A percentile compares a stretch with the other conserved stretches of the same genome.
Conservation (phyloP, 2,797 vertebrate species). For the Hippoglossus hippoglossus region DNA sequence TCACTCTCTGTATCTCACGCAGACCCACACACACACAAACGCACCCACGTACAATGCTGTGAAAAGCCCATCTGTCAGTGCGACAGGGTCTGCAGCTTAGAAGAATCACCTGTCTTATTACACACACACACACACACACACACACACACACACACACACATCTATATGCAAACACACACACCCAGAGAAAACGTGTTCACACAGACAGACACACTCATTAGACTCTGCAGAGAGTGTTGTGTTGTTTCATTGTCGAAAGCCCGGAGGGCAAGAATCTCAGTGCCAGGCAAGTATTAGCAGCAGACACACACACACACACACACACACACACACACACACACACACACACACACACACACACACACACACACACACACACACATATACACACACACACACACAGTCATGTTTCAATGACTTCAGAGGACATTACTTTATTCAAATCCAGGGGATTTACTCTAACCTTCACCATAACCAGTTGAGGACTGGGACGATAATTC, state of each 20-base stretch:
- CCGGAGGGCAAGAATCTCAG: conserved; percentile 31
- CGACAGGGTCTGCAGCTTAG: conserved; percentile 52
- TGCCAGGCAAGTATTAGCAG: conserved; percentile 48
- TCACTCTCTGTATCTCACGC: neutral
- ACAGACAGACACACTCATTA: conserved; percentile 29
- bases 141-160: conserved; percentile 26
- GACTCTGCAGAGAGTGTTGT: conserved; percentile 39
- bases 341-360: conserved; percentile 1
- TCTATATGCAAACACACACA: conserved; percentile 20
- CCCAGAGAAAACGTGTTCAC: neutral
- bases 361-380: neutral
- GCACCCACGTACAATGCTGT: conserved; percentile 12
- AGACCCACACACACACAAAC: neutral
- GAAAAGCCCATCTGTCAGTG: conserved; percentile 67
- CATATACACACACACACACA: conserved; percentile 17
- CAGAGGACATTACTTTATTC: too few relatives aligned
- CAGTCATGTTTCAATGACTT: neutral
- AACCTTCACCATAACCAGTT: too few relatives aligned
- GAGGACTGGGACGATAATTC: too few relatives aligned
- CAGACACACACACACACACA: conserved; percentile 6
- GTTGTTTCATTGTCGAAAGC: conserved; percentile 48
- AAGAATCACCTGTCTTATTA: conserved; percentile 65
- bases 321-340: conserved; percentile 2
- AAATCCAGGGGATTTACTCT: too few relatives aligned
- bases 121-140: conserved; percentile 22